phyloP scores from a whole-genome alignment of 2,888 invertebrate genomes.

The Gonocerus acuteangulatus region DNA sequence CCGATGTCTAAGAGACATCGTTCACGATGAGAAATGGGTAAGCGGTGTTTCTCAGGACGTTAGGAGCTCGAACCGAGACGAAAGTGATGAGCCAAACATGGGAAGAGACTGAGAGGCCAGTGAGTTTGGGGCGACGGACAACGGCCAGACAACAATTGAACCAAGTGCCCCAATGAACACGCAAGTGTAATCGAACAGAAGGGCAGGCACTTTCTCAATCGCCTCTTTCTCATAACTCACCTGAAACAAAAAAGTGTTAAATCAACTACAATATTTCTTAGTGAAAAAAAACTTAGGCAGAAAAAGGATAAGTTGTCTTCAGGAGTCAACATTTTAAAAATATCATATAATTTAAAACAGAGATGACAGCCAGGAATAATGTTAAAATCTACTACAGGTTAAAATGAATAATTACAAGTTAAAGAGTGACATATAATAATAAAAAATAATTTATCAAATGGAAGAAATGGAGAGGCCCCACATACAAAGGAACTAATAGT shows the following conservation, averaged over 20 bases:
- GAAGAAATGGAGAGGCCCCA: too few species aligned
- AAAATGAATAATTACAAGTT: too few species aligned
- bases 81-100: slow-evolving; percentile 6
- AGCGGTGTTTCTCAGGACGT: slow-evolving; percentile 7
- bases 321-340: too few species aligned
- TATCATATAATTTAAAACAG: too few species aligned
- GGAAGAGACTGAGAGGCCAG: slow-evolving; percentile 10
- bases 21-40: slow-evolving; percentile 3
- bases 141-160: slow-evolving; percentile 7
- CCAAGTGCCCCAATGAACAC: slow-evolving; percentile 14
- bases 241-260: slow-evolving; percentile 6
- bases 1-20: slow-evolving; percentile 7
- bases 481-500: too few species aligned
- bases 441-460: too few species aligned
- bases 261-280: too few species aligned
- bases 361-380: too few species aligned
- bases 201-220: slow-evolving; percentile 22
- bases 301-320: too few species aligned
- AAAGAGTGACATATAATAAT: too few species aligned
- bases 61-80: slow-evolving; percentile 12
- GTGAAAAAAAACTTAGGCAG: too few species aligned
- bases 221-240: slow-evolving; percentile 23
- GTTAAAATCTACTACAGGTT: too few species aligned
- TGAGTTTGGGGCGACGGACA: slow-evolving; percentile 15
- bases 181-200: slow-evolving; percentile 13